These are phyloP conservation scores for Manis pentadactyla DNA, from an alignment of 2,797 vertebrate genomes.

Conservation along the genomic window DNA sequence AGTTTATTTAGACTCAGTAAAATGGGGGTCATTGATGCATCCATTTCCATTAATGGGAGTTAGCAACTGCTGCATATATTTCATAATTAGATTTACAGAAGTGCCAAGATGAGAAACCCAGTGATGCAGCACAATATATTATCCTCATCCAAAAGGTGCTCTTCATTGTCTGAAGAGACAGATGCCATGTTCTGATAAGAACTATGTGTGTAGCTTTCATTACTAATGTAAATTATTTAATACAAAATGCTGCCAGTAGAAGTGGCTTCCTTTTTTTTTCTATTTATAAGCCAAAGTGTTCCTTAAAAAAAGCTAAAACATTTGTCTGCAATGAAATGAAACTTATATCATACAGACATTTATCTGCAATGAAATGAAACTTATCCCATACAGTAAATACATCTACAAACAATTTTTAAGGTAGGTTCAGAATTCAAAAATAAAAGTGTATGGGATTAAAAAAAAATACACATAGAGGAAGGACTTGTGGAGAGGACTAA, in stretches of 20 bases:
- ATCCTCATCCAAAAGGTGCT: slow-evolving; percentile 52
- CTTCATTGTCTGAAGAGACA: slow-evolving; percentile 53
- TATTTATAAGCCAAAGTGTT: not conserved
- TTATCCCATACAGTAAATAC: not conserved
- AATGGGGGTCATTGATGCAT: slow-evolving; percentile 54
- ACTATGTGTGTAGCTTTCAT: not conserved
- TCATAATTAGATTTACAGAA: slow-evolving; percentile 71
- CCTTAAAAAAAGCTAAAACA: not conserved
- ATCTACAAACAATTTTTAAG: slow-evolving; percentile 22
- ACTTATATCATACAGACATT: not conserved
- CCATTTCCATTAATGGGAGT: slow-evolving; percentile 57
- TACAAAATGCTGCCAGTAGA: not conserved
- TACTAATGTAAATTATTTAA: slow-evolving; percentile 25
- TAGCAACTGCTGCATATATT: slow-evolving; percentile 32
- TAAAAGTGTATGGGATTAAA: not conserved
- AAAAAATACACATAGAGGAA: not conserved
- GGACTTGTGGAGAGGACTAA: not conserved
- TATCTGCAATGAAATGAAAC: not conserved
- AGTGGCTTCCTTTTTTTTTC: not conserved
- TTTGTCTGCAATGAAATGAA: not conserved
- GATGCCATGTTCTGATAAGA: slow-evolving; percentile 38
- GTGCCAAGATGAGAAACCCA: slow-evolving; percentile 63
- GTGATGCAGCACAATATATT: slow-evolving; percentile 21
- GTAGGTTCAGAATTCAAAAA: not conserved
- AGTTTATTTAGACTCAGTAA: slow-evolving; percentile 57